Evolutionary conservation across 2,888 invertebrate genomes (phyloP).

Genomic region (Monopis laevigella): DNA sequence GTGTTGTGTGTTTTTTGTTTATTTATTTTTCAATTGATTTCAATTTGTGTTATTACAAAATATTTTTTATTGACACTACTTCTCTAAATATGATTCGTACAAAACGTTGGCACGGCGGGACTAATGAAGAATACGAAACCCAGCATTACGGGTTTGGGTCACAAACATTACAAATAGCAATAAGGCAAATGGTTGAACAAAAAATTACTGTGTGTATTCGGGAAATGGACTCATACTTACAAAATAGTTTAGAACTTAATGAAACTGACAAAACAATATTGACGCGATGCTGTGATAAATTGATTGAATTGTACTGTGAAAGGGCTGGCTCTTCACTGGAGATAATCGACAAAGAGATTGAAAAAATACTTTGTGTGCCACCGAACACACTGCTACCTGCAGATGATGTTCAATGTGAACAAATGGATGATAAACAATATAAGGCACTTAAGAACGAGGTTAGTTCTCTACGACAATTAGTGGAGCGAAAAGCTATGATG

Average conservation of each 20-base stretch:
- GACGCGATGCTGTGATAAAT: constrained; percentile 43
- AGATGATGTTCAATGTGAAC: constrained; percentile 45
- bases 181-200: constrained; percentile 53
- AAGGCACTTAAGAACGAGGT: constrained; percentile 44
- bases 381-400: constrained; percentile 45
- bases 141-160: constrained; percentile 58
- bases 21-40: too few species aligned
- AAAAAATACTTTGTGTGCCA: constrained; percentile 42
- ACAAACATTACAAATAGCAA: constrained; percentile 50
- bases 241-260: constrained; percentile 41
- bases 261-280: constrained; percentile 46
- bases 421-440: constrained; percentile 42
- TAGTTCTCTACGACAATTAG: constrained; percentile 32
- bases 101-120: constrained; percentile 45
- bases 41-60: background rate
- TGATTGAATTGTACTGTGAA: constrained; percentile 45
- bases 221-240: constrained; percentile 46
- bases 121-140: constrained; percentile 57
- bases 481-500: constrained; percentile 50
- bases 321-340: constrained; percentile 42
- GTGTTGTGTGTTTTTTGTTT: too few species aligned
- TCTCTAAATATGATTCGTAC: constrained; percentile 36
- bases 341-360: constrained; percentile 46
- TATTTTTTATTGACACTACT: background rate
- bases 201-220: constrained; percentile 48